These are phyloP conservation scores for Euglossa dilemma DNA, from an alignment of 1,140 invertebrate genomes.

Conservation along the genomic window DNA sequence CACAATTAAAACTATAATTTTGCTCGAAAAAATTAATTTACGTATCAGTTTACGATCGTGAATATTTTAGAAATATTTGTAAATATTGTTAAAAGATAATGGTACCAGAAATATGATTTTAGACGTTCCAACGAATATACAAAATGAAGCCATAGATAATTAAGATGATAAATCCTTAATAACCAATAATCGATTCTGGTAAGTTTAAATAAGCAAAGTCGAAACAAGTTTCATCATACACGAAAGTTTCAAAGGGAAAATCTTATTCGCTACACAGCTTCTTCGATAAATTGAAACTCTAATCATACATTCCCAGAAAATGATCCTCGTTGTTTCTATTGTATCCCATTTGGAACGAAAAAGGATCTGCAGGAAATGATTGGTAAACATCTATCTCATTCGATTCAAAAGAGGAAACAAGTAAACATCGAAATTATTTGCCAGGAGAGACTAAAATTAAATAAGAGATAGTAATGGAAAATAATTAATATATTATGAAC, in stretches of 20 bases:
- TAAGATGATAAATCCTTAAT: neutral
- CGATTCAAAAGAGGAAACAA: too few species aligned
- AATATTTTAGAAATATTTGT: too few species aligned
- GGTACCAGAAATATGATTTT: too few species aligned
- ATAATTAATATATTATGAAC: too few species aligned
- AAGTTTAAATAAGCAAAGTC: slow-evolving; percentile 17
- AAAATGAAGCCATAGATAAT: neutral
- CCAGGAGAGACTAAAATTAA: too few species aligned
- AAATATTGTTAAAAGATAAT: too few species aligned
- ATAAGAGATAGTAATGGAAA: too few species aligned
- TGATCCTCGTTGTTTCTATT: slow-evolving; percentile 14
- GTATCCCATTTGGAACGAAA: neutral
- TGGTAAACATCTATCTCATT: too few species aligned
- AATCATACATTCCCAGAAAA: neutral
- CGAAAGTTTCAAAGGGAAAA: neutral
- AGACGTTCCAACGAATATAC: neutral
- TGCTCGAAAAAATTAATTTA: too few species aligned
- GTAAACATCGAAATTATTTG: too few species aligned
- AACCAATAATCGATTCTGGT: neutral
- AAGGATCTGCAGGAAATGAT: neutral
- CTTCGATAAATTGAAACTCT: slow-evolving; percentile 18
- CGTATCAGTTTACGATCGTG: too few species aligned
- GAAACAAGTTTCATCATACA: neutral
- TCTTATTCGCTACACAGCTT: neutral
- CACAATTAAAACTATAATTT: too few species aligned